Percentiles rank a stretch among this genome's conserved stretches.
Evolutionary conservation across 2,797 vertebrate species (phyloP).

Genomic region (Pantherophis vulpinus): DNA sequence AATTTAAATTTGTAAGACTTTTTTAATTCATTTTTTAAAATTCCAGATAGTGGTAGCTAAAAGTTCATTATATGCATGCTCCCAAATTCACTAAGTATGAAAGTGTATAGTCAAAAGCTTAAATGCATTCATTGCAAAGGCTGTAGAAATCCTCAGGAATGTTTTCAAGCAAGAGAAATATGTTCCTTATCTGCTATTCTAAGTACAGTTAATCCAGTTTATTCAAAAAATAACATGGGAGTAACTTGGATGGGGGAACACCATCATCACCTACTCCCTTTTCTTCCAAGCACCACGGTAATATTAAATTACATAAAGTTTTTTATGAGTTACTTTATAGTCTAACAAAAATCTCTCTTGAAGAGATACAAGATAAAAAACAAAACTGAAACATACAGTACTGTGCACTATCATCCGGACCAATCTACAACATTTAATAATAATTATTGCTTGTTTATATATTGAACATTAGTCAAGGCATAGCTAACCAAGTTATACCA

Average conservation of each 20-base stretch:
- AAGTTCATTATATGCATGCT: slow-evolving; percentile 43
- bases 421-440: slow-evolving; percentile 64
- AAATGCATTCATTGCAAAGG: slow-evolving; percentile 32
- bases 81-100: slow-evolving; percentile 4
- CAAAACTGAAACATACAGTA: slow-evolving; percentile 57
- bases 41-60: slow-evolving; percentile 32
- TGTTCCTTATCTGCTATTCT: slow-evolving; percentile 63
- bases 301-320: slow-evolving; percentile 55
- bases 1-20: slow-evolving; percentile 26
- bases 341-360: slow-evolving; percentile 58
- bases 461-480: slow-evolving; percentile 51
- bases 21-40: slow-evolving; percentile 9
- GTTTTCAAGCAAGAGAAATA: slow-evolving; percentile 54
- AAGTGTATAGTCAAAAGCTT: slow-evolving; percentile 32
- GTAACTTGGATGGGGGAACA: slow-evolving; percentile 46
- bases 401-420: slow-evolving; percentile 56
- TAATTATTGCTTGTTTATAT: slow-evolving; percentile 58
- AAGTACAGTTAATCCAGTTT: slow-evolving; percentile 70
- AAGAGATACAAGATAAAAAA: slow-evolving; percentile 63
- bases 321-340: slow-evolving; percentile 24
- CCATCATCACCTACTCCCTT: slow-evolving; percentile 34
- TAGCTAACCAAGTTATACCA: slow-evolving; percentile 62
- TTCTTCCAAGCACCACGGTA: slow-evolving; percentile 40
- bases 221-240: slow-evolving; percentile 63
- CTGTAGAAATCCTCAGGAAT: slow-evolving; percentile 48